Base-by-base conservation (phyloP, 2,113 vertebrate species). In the Lates calcarifer region DNA sequence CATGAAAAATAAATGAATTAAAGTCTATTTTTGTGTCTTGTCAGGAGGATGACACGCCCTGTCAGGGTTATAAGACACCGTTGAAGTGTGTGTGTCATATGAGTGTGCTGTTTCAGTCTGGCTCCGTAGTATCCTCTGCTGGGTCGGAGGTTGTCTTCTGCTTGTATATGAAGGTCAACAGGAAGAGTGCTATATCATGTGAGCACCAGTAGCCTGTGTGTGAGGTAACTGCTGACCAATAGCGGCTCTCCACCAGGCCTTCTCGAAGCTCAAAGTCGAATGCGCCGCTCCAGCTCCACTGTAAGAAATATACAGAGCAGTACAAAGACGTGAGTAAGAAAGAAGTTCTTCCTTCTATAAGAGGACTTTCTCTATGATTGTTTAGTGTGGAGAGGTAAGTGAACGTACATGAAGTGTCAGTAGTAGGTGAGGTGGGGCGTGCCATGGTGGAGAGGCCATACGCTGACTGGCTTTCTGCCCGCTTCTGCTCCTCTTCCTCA, bases 181-280 rank as follows among this genome's bases (percentile, higher is more conserved):
- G 95, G 91, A 99, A 99, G 18, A 99, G 96, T 0, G 98, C 98
- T 11, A 99, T 96, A 74, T 99, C 98, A 86, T 97, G 96, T 7
- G 98, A 99, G 39, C 96, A 97, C 98, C 98, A 99, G 58, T 99
- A 99, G 76, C 97, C 96, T 24, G 98, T 99, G 92, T 99, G 98
- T 0, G 98, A 99, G 0, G 98, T 99, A 91, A 99, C 98, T 0
- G 98, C 96, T 0, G 98, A 99, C 98, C 98, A 99, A 78, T 99
- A 99, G 81, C 98, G 96, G 91, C 96, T 99, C 92, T 99, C 97
- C 92, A 99, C 98, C 4, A 99, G 91, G 82, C 98, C 98, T 91
- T 99, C 98, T 81, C 98, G 93, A 80, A 99, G 97, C 91, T 99
- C 98, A 53, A 97, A 99, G 92, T 99, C 98, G n/a, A 7, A 99